phyloP scores from a whole-genome alignment of 2,888 invertebrate species.

The Atrina japonica region DNA sequence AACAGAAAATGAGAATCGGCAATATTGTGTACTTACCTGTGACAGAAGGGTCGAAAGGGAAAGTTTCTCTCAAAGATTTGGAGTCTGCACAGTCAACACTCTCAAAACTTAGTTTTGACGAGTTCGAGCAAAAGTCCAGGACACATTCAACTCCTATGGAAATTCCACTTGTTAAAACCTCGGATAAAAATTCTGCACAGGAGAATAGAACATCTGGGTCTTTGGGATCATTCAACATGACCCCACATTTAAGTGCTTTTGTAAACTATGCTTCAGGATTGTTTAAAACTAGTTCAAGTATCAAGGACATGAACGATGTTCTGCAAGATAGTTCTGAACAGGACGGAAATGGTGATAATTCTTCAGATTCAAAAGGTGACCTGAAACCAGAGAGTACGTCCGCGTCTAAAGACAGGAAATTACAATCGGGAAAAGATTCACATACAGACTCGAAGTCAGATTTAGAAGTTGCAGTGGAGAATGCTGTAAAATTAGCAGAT shows the following conservation, averaged over 20 bases:
- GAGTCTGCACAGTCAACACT: slow-evolving; percentile 52
- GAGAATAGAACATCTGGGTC: slow-evolving; percentile 49
- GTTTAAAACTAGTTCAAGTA: slow-evolving; percentile 82
- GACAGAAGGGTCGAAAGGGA: slow-evolving; percentile 51
- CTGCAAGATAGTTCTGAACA: slow-evolving; percentile 36
- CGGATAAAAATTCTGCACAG: slow-evolving; percentile 30
- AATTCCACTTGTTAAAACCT: slow-evolving; percentile 27
- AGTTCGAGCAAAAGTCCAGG: slow-evolving; percentile 51
- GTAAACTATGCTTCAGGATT: slow-evolving; percentile 97
- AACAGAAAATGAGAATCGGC: slow-evolving; percentile 51
- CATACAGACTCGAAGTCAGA: slow-evolving; percentile 19
- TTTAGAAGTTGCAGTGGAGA: slow-evolving; percentile 65
- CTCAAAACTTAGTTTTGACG: slow-evolving; percentile 50
- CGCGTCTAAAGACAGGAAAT: not conserved
- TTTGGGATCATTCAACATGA: slow-evolving; percentile 65
- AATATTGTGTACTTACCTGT: slow-evolving; percentile 66
- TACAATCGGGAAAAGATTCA: slow-evolving; percentile 1
- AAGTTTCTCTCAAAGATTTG: slow-evolving; percentile 50
- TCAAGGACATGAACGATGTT: slow-evolving; percentile 63
- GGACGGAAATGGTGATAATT: slow-evolving; percentile 29
- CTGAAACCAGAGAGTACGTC: slow-evolving; percentile 3
- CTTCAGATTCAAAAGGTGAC: not conserved
- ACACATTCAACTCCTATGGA: slow-evolving; percentile 47
- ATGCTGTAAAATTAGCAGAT: slow-evolving; percentile 83
- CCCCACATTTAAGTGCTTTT: slow-evolving; percentile 83